Evolutionary conservation across 2,113 vertebrate species (phyloP).

Genomic region (Pyrgilauda ruficollis): DNA sequence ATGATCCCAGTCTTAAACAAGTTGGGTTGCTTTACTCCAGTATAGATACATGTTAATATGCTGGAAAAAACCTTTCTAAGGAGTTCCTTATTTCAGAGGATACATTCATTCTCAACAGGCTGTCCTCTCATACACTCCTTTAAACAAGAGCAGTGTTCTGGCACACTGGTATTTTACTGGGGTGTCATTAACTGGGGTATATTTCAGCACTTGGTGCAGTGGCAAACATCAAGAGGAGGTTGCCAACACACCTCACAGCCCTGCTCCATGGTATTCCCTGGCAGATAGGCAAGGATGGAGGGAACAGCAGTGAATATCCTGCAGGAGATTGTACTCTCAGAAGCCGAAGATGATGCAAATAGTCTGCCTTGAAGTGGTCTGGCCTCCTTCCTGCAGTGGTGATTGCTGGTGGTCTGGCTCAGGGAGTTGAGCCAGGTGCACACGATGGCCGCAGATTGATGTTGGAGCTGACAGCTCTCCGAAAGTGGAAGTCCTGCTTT

Average conservation of each 20-base stretch:
- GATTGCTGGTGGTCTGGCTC: not conserved
- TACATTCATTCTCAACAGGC: not conserved
- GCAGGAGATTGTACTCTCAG: not conserved
- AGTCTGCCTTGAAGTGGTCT: not conserved
- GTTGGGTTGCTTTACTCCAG: not conserved
- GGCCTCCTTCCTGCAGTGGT: not conserved
- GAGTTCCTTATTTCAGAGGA: not conserved
- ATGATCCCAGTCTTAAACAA: not conserved
- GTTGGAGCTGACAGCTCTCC: not conserved
- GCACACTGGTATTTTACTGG: not conserved
- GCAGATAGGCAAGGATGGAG: not conserved
- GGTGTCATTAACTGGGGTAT: not conserved
- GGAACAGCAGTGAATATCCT: not conserved
- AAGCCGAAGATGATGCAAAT: not conserved
- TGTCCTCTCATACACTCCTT: not conserved
- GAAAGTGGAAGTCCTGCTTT: not conserved
- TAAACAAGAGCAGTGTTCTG: not conserved
- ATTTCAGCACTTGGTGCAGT: not conserved
- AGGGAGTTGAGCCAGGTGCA: not conserved
- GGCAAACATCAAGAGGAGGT: not conserved
- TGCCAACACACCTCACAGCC: not conserved
- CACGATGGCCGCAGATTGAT: rapidly evolving
- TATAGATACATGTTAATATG: rapidly evolving
- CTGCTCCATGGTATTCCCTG: not conserved
- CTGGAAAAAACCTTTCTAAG: not conserved